A percentile compares a stretch with the other conserved stretches of the same genome.
Conservation (phyloP, 2,113 vertebrate species). For the Semnopithecus entellus region DNA sequence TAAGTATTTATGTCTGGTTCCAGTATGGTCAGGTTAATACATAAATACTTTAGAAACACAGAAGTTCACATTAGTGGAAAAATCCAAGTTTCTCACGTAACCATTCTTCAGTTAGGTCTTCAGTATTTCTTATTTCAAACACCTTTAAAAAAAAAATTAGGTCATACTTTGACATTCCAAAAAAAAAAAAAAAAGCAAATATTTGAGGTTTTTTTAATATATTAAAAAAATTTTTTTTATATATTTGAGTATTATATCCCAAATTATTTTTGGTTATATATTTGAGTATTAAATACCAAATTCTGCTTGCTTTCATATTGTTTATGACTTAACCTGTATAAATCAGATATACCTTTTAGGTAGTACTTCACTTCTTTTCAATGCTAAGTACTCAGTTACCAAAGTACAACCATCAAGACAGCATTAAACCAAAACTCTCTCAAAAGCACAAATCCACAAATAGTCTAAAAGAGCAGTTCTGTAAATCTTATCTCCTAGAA, state of each 20-base stretch:
- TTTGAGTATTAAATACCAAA: conserved; percentile 21
- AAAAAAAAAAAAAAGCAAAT: neutral
- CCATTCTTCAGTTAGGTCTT: conserved; percentile 98
- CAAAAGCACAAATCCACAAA: conserved; percentile 31
- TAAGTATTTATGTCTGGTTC: conserved; percentile 86
- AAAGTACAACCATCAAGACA: conserved; percentile 19
- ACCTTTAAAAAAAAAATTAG: conserved; percentile 85
- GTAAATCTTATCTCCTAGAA: neutral
- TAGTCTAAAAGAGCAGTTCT: neutral
- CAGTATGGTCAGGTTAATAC: conserved; percentile 86
- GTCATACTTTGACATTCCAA: conserved; percentile 11
- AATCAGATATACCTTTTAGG: neutral
- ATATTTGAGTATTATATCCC: neutral
- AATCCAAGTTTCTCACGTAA: conserved; percentile 95
- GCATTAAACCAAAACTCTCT: neutral
- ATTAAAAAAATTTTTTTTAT: neutral
- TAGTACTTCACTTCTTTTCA: neutral
- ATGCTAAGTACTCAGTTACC: neutral
- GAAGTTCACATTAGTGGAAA: conserved; percentile 91
- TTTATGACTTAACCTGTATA: neutral
- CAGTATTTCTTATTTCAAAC: conserved; percentile 98
- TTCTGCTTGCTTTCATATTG: conserved; percentile 24
- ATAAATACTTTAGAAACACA: conserved; percentile 82
- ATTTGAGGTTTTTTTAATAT: no score
- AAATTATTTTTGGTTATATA: neutral